Conservation (phyloP, 2,888 invertebrate species). For the Nephrocerus scutellatus region DNA sequence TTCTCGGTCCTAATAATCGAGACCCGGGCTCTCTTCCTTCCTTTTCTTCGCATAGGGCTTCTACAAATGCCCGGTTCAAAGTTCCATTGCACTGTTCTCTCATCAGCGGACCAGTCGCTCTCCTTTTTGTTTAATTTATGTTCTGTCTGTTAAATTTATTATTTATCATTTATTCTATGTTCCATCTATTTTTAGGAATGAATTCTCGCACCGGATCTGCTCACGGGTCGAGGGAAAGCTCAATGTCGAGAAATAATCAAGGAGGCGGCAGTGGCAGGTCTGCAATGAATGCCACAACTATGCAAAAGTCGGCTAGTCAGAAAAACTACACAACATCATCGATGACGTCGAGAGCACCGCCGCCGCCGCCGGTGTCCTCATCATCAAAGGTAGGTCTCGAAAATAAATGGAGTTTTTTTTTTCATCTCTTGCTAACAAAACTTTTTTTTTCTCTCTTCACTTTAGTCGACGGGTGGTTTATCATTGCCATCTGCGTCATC, state of each 20-base stretch:
- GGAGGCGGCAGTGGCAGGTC: conserved; percentile 30
- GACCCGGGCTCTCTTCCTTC: no score
- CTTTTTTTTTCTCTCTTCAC: no score
- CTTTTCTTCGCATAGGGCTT: no score
- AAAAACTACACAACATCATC: conserved; percentile 42
- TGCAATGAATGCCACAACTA: conserved; percentile 32
- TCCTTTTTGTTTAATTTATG: background rate
- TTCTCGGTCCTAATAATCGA: no score
- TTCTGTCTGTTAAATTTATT: background rate
- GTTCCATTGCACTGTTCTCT: background rate
- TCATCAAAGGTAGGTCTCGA: no score
- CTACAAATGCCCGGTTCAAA: no score
- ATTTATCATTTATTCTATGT: conserved; percentile 11
- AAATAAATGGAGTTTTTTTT: no score
- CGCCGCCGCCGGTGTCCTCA: conserved; percentile 10
- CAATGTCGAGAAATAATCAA: conserved; percentile 37
- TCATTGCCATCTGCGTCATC: conserved; percentile 6
- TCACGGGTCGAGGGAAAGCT: conserved; percentile 50
- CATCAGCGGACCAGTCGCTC: background rate
- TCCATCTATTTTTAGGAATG: conserved; percentile 46
- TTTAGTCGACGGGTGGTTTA: no score
- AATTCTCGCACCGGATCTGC: conserved; percentile 56
- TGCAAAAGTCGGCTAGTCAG: conserved; percentile 46
- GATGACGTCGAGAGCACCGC: no score
- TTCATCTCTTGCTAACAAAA: no score